Evolutionary conservation across 2,113 vertebrate species (phyloP), one percentile per base, ranked within the genome.

Genomic region (Chunga burmeisteri): DNA sequence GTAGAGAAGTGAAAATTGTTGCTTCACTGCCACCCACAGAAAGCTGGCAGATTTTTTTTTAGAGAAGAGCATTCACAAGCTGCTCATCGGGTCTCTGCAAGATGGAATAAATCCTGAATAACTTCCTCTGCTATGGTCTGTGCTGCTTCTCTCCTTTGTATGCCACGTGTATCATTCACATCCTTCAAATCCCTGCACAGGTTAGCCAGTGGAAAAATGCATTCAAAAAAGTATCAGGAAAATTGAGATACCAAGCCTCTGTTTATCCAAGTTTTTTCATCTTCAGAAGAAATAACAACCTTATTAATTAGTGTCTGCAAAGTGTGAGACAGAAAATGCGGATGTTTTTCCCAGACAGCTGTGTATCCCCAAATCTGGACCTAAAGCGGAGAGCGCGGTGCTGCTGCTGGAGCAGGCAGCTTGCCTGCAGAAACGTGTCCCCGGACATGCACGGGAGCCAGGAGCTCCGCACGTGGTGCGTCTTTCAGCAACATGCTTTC

Each of bases 11-110:
- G 32, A 96, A 86, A 95, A 89, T 71, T 70, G 46, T 71, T 84
- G 12, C 67, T 95, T 92, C 86, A 59, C 83, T 88, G 91, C 80
- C 94, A 88, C 95, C 91, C 95, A 71, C 93, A 88, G 91, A 95
- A 95, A 79, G 32, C 74, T 92, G 73, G 49, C 50, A 74, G 84
- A 27, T 47, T 93, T 70, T 77, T 77, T 38, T 81, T 82, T 58
- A 52, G 42, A 2, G 5, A 71, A 52, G 40, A 85, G 53, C 16
- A 47, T 58, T 83, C 46, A 42, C 62, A 90, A 66, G 66, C 58
- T 68, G 87, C 59, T 93, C 3, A 1, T 46, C 62, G 40, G 32
- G 23, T 63, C 36, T 70, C 58, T 10, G 17, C n/a, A 77, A 52
- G 25, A n/a, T 29, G 49, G 50, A 90, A 73, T 49, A 73, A 96